Evolutionary conservation across 2,888 invertebrate genomes (phyloP), one percentile per base, ranked within the genome.

Genomic region (Stratiomys singularior): DNA sequence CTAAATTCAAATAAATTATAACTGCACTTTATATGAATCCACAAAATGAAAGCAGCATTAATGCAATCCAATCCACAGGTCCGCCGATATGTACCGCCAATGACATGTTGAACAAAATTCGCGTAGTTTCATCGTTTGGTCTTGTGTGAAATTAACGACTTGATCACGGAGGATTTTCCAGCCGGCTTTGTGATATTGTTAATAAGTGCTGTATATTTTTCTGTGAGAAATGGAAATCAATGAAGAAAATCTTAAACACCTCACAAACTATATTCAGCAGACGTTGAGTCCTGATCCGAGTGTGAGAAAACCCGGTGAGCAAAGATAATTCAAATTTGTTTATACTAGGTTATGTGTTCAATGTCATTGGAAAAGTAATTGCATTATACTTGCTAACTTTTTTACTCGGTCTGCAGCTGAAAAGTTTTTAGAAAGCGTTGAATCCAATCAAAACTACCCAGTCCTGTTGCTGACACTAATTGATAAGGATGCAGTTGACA

Each of bases 371-470:
- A 28, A 25, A 27, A 58, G 23, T 52, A 18, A 52, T 25, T n/a
- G n/a, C 15, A 64, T 28, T 63, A 23, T 37, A 9, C 37, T 23
- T 23, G 23, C 63, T 25, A 25, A 63, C 18, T 58, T 1, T 23
- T 64, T 64, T 1, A 15, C 23, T 44, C 44, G 7, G 67, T 1
- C 47, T 74, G 11, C 37, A 96, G 98, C 98, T 80, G 98, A 98
- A 87, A 95, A 95, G 84, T 96, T 96, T 86, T 88, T 98, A 81
- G 94, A 96, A 86, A 93, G 94, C 52, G 93, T 97, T 1, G 98
- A 98, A 88, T 89, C 91, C 0, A 97, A 96, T 85, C 93, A 95
- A 84, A 96, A 97, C 85, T 98, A 96, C 88, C 93, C 97, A 0
- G 89, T 97, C 18, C 88, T 98, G 28, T 87, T 98, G 71, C 89